Evolutionary conservation across 2,797 vertebrate species (phyloP), one percentile per base, ranked within the genome.

Genomic region (Siniperca obscura): DNA sequence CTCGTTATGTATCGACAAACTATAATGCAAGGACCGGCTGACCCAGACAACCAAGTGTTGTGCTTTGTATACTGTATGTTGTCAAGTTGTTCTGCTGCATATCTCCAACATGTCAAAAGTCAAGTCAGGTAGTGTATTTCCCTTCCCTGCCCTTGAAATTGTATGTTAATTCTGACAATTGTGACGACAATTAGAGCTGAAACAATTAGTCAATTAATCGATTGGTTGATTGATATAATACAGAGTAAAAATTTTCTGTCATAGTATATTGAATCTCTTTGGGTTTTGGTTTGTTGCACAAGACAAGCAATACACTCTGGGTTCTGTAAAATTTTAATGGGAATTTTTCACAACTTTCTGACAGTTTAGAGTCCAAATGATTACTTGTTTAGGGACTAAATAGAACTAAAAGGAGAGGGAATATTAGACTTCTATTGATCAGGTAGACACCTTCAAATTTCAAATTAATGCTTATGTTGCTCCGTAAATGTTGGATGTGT

Each of bases 401-500:
- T 2, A 25, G 10, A 30, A 40, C 1, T 40, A 19, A 19, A 66
- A 68, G 6, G 6, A 68, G 27, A 52, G 5, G 10, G 34, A 36
- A 27, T 10, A 50, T 61, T 46, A 22, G 36, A 46, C 25, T 17
- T 53, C 0, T 30, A 34, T 38, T 68, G 67, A 36, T 34, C 16
- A 48, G 6, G 5, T n/a, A 2, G 11, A 3, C 48, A 62, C 8
- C 30, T 30, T 30, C 30, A 30, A n/a, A 5, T 9, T 38, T 12
- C 42, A 13, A 55, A 55, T 74, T 11, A 52, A 53, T 68, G 21
- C 21, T 17, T 21, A 25, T 70, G 22, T 25, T n/a, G 50, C 2
- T 61, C 19, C 7, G 22, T 25, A 42, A 69, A 2, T 48, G 46
- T 74, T 65, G 38, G 46, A n/a, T 70, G 78, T 60, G 68, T 53